These are phyloP conservation scores for Megaleporinus macrocephalus DNA, from an alignment of 2,113 vertebrate species.

Conservation along the genomic window DNA sequence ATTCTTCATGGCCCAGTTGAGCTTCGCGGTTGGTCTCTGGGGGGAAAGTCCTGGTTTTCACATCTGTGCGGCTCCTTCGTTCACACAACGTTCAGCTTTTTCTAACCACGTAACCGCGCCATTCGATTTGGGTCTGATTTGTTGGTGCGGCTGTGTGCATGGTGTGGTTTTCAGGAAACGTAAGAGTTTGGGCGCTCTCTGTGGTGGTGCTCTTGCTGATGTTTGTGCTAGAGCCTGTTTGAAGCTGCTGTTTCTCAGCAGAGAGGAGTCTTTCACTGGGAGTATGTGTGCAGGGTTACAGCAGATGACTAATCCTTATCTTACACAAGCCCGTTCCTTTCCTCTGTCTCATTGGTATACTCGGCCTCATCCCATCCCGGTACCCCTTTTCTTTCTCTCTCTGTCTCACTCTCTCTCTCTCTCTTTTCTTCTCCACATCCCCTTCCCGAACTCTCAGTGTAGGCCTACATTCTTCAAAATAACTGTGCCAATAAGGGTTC, in stretches of 20 bases:
- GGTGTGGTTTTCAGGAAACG: slow-evolving; percentile 58
- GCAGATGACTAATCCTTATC: slow-evolving; percentile 3
- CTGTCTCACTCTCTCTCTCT: slow-evolving; percentile 9
- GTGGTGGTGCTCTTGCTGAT: slow-evolving; percentile 51
- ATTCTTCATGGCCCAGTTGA: slow-evolving; percentile 18
- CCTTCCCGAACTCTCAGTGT: neutral
- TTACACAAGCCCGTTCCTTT: neutral
- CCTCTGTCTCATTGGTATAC: slow-evolving; percentile 23
- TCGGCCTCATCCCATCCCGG: neutral
- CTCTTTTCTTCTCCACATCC: too few species aligned
- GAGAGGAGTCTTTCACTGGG: neutral
- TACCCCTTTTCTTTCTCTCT: neutral
- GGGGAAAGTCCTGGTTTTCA: slow-evolving; percentile 38
- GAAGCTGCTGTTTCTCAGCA: slow-evolving; percentile 53
- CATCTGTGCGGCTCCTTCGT: neutral
- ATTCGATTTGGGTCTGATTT: neutral
- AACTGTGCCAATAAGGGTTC: neutral
- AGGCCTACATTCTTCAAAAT: neutral
- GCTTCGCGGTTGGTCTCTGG: neutral
- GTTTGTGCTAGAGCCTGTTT: slow-evolving; percentile 34
- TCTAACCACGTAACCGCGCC: neutral
- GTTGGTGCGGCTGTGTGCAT: neutral
- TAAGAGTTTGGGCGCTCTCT: slow-evolving; percentile 27
- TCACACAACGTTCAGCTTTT: slow-evolving; percentile 9
- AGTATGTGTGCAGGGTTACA: neutral